A percentile compares a stretch with the other conserved stretches of the same genome.
Evolutionary conservation across 2,888 invertebrate genomes (phyloP).

Genomic region (Neoascia interrupta): DNA sequence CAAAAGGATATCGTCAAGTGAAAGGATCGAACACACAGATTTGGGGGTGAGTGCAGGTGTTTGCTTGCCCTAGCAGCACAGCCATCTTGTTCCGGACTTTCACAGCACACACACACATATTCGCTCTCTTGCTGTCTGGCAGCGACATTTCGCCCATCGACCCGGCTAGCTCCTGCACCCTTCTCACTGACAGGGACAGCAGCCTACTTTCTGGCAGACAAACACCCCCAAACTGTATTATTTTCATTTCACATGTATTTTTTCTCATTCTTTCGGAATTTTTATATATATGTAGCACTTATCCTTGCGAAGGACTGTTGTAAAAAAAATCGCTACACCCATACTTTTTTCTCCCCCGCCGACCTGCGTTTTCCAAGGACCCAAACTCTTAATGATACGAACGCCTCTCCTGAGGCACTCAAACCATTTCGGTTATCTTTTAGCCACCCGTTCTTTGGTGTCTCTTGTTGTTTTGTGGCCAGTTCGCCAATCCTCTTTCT

Average conservation of each 20-base stretch:
- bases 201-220: constrained; percentile 62
- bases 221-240: constrained; percentile 58
- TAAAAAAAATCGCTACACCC: constrained; percentile 23
- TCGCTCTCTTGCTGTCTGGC: constrained; percentile 26
- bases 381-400: constrained; percentile 33
- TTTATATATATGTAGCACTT: too few relatives aligned
- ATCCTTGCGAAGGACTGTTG: constrained; percentile 37
- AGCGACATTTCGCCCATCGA: constrained; percentile 36
- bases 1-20: constrained; percentile 69
- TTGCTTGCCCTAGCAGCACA: constrained; percentile 44
- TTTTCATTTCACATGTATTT: constrained; percentile 21
- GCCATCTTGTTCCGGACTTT: constrained; percentile 62
- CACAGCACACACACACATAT: constrained; percentile 1
- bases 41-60: constrained; percentile 59
- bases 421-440: constrained; percentile 33
- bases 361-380: constrained; percentile 11
- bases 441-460: constrained; percentile 9
- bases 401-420: constrained; percentile 47
- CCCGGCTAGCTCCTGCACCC: neutral
- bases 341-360: neutral
- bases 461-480: neutral
- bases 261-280: constrained; percentile 44
- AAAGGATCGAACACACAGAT: constrained; percentile 63
- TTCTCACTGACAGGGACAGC: constrained; percentile 11
- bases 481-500: constrained; percentile 35